Evolutionary conservation across 2,888 invertebrate species (phyloP), one percentile per base, ranked within the genome.

Genomic region (Gari tellinella): DNA sequence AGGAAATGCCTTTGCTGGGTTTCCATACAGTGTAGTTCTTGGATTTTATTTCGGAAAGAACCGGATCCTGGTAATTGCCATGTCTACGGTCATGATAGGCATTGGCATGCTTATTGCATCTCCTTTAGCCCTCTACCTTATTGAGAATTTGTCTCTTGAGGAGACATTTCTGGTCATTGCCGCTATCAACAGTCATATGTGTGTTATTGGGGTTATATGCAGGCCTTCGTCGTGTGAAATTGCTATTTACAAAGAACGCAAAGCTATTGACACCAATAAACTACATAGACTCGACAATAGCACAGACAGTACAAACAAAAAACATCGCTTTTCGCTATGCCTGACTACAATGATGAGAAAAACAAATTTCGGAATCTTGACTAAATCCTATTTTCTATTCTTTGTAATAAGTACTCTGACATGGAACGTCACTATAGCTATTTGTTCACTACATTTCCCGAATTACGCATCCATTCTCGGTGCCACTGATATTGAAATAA

Each of bases 41-140:
- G 80, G 74, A 0, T 83, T 74, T 66, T 81, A 81, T 43, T 83
- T 81, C 45, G 43, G 68, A 14, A 68, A 69, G 55, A 65, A 72
- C 19, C 55, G 74, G 46, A 72, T 74, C 38, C 26, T 65, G 7
- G 55, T 79, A 15, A 72, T 79, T 10, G 46, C 72, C 3, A 19
- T 68, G 1, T 62, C 72, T n/a, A 60, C 61, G 40, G 63, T 67
- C 1, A 74, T 76, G 4, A 61, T 80, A 2, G 83, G 80, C 1
- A 10, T 80, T 8, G 83, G 72, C 4, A 80, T 81, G 67, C 70
- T 81, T 12, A 37, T 70, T 1, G 63, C 79, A 2, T 77, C 83
- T 4, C 77, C 81, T 25, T 41, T 83, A 1, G 37, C 73, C 0
- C 45, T 81, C 1, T 26, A 72, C 38, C 75, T 72, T n/a, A 45